Evolutionary conservation across 2,888 invertebrate genomes (phyloP).

Genomic region (Cantharis nigra): DNA sequence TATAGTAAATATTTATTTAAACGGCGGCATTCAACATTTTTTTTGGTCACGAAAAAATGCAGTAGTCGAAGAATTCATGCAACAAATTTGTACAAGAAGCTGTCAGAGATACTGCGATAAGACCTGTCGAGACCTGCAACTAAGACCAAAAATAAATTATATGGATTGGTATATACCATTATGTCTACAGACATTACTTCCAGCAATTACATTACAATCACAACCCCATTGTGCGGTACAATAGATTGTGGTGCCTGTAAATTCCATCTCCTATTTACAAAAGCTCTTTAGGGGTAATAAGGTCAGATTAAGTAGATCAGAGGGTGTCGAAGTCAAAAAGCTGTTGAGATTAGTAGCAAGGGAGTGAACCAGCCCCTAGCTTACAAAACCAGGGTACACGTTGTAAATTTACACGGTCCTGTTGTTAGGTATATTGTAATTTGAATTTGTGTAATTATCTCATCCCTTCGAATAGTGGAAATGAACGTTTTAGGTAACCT

Average conservation of each 20-base stretch:
- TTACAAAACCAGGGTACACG: constrained; percentile 7
- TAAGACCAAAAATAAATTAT: background rate
- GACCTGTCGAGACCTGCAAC: background rate
- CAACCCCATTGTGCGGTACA: constrained; percentile 18
- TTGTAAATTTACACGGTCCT: background rate
- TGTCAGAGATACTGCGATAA: constrained; percentile 11
- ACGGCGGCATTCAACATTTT: constrained; percentile 21
- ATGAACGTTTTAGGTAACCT: background rate
- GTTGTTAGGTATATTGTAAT: background rate
- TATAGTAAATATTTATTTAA: constrained; percentile 32
- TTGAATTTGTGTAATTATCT: background rate
- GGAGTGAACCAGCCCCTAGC: constrained; percentile 16
- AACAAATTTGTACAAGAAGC: background rate
- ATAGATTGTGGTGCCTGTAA: constrained; percentile 32
- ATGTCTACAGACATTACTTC: constrained; percentile 9
- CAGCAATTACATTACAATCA: constrained; percentile 28
- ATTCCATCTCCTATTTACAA: constrained; percentile 39
- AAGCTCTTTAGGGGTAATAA: constrained; percentile 39
- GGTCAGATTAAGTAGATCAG: constrained; percentile 41
- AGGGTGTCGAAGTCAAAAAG: constrained; percentile 35
- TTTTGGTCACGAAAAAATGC: background rate
- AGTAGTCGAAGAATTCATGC: background rate
- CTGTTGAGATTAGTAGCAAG: constrained; percentile 27
- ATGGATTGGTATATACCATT: background rate
- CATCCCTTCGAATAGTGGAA: background rate